Base-by-base conservation (phyloP, 2,113 vertebrate genomes). In the Hemichromis elongatus region DNA sequence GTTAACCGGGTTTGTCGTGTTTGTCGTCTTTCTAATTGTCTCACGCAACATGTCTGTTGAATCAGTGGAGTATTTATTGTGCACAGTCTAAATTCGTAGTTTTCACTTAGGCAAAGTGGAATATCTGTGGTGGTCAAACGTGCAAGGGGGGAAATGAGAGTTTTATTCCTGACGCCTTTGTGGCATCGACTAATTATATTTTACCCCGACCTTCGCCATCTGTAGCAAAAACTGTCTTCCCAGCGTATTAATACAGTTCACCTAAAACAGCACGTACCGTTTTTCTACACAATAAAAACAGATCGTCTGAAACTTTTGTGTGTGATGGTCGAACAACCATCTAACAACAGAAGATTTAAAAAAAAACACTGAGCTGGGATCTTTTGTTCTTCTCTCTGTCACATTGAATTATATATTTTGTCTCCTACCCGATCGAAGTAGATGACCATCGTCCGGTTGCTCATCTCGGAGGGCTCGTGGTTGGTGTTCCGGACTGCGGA, bases 381-480 rank as follows among this genome's bases (percentile, higher is more conserved):
- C 40, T 26, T 56, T 37, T 35, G 11, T 7, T 14, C 9, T 47
- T 7, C 9, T 56, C 52, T 73, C 13, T 42, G 55, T 30, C 18
- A 47, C 18, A 59, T n/a, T 13, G 4, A 26, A 59, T 11, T 16
- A 2, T 4, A 1, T 47, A 1, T 24, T 9, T 10, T 40, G 3
- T 2, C 6, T 84, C 91, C 88, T 96, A 98, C 98, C 97, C 97
- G 97, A 92, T 99, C 98, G 88, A 99, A 99, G 96, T 99, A 99
- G 95, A 99, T 98, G 92, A 98, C 97, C 97, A 98, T 98, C 61
- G 98, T 98, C 80, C 97, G 97, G 92, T 99, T 99, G 94, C 98
- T 99, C 98, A 99, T 99, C 96, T 99, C 98, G 53, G 98, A 99
- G 57, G 98, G 98, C 85, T 99, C 98, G 84, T 99, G 98, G 97